A percentile compares a stretch with the other conserved stretches of the same genome.
These are phyloP conservation scores for Acleris emargana DNA, from an alignment of 2,888 invertebrate species.

Conservation along the genomic window DNA sequence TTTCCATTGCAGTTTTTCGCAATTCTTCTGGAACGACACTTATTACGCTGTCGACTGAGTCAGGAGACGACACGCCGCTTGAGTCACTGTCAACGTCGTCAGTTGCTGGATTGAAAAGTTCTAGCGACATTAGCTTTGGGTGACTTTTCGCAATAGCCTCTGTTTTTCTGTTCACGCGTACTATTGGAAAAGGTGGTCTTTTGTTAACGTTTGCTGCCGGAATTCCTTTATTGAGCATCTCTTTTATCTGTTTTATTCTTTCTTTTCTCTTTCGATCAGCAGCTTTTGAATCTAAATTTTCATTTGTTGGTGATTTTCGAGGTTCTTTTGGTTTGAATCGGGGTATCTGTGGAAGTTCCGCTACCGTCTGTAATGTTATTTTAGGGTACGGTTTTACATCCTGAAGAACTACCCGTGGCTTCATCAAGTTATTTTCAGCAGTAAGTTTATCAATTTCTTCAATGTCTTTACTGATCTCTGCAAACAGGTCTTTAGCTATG, in stretches of 20 bases:
- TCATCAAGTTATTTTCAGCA: slow-evolving; percentile 70
- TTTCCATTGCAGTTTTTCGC: slow-evolving; percentile 70
- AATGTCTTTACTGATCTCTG: slow-evolving; percentile 77
- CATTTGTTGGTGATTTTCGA: slow-evolving; percentile 61
- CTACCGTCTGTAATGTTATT: slow-evolving; percentile 85
- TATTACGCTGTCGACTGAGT: slow-evolving; percentile 93
- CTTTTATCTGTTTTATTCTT: slow-evolving; percentile 87
- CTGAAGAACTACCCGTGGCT: slow-evolving; percentile 73
- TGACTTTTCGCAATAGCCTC: slow-evolving; percentile 86
- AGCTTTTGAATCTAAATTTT: slow-evolving; percentile 70
- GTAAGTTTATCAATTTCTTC: slow-evolving; percentile 80
- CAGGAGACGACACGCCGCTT: slow-evolving; percentile 93
- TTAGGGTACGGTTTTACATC: slow-evolving; percentile 81
- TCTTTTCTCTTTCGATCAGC: slow-evolving; percentile 84
- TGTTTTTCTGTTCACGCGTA: slow-evolving; percentile 85
- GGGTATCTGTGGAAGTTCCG: slow-evolving; percentile 85
- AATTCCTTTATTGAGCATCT: slow-evolving; percentile 87
- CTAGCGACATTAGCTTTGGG: slow-evolving; percentile 90
- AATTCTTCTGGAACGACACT: slow-evolving; percentile 88
- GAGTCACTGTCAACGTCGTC: slow-evolving; percentile 96
- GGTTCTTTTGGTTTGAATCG: slow-evolving; percentile 76
- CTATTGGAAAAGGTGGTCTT: slow-evolving; percentile 86
- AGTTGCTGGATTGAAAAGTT: slow-evolving; percentile 94
- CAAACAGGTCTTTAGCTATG: slow-evolving; percentile 66
- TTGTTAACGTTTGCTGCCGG: slow-evolving; percentile 81